A percentile compares a stretch with the other conserved stretches of the same genome.
phyloP scores from a whole-genome alignment of 2,888 invertebrate species.

The Monochamus alternatus region DNA sequence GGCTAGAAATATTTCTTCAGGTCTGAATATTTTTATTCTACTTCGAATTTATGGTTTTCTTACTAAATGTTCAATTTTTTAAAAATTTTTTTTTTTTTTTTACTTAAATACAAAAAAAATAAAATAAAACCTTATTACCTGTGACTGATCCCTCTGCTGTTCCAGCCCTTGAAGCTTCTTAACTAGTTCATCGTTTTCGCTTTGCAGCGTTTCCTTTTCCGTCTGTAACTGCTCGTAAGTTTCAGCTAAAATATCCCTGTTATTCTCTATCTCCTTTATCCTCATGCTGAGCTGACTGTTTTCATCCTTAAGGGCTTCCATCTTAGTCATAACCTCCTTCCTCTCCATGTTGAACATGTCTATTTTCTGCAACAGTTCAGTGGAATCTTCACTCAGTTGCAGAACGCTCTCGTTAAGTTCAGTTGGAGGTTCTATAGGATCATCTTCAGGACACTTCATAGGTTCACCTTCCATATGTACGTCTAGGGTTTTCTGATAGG shows the following conservation, averaged over 20 bases:
- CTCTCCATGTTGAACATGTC: constrained; percentile 81
- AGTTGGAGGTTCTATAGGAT: constrained; percentile 60
- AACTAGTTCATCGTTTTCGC: constrained; percentile 67
- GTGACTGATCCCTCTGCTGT: neutral
- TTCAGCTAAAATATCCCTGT: constrained; percentile 67
- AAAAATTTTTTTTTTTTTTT: too few relatives aligned
- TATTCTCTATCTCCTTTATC: constrained; percentile 71
- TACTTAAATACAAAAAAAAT: neutral
- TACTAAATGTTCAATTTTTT: too few relatives aligned
- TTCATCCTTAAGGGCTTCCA: constrained; percentile 77
- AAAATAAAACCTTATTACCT: neutral
- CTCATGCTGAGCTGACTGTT: constrained; percentile 73
- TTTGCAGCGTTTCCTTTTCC: constrained; percentile 72
- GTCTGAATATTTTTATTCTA: too few relatives aligned
- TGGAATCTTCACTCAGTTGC: constrained; percentile 77
- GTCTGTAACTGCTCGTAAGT: constrained; percentile 69
- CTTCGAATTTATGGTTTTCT: too few relatives aligned
- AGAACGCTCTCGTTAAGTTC: constrained; percentile 75
- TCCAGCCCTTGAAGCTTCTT: constrained; percentile 43
- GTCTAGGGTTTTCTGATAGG: constrained; percentile 75
- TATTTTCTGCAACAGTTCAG: constrained; percentile 79
- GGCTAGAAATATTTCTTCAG: too few relatives aligned
- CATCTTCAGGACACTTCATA: constrained; percentile 54
- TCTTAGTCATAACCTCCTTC: constrained; percentile 80
- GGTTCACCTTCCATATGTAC: constrained; percentile 49